These are phyloP conservation scores for Abscondita cerata DNA, from an alignment of 2,888 invertebrate species.

Conservation along the genomic window DNA sequence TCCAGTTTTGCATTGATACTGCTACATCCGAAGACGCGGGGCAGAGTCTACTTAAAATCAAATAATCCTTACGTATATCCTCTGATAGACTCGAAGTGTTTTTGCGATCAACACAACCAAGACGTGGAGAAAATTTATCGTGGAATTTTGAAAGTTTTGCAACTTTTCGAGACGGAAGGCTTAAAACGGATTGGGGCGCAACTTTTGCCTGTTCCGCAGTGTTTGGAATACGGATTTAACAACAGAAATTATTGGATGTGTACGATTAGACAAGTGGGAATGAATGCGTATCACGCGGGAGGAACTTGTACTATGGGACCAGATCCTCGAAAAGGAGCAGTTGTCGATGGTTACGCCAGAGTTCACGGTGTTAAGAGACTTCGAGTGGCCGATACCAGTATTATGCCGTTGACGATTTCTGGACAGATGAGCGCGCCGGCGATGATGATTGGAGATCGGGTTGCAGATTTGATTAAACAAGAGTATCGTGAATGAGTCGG, in stretches of 20 bases:
- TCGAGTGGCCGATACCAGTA: slow-evolving; percentile 72
- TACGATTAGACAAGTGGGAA: slow-evolving; percentile 64
- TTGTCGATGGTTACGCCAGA: slow-evolving; percentile 49
- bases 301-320: slow-evolving; percentile 74
- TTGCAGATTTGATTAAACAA: slow-evolving; percentile 66
- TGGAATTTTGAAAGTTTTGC: slow-evolving; percentile 59
- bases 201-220: slow-evolving; percentile 65
- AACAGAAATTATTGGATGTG: slow-evolving; percentile 75
- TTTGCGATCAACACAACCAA: slow-evolving; percentile 60
- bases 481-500: too few species aligned
- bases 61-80: slow-evolving; percentile 47
- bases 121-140: slow-evolving; percentile 69
- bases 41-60: slow-evolving; percentile 44
- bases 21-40: slow-evolving; percentile 45
- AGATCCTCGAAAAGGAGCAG: slow-evolving; percentile 57
- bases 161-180: slow-evolving; percentile 51
- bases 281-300: slow-evolving; percentile 70
- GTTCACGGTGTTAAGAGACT: slow-evolving; percentile 68
- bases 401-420: slow-evolving; percentile 70
- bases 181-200: slow-evolving; percentile 67
- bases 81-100: slow-evolving; percentile 43
- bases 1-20: slow-evolving; percentile 39
- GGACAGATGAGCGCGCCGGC: slow-evolving; percentile 73
- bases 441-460: slow-evolving; percentile 77
- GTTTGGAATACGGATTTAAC: slow-evolving; percentile 61